Conservation (phyloP, 2,888 invertebrate species). For the Cryptus viduatorius region DNA sequence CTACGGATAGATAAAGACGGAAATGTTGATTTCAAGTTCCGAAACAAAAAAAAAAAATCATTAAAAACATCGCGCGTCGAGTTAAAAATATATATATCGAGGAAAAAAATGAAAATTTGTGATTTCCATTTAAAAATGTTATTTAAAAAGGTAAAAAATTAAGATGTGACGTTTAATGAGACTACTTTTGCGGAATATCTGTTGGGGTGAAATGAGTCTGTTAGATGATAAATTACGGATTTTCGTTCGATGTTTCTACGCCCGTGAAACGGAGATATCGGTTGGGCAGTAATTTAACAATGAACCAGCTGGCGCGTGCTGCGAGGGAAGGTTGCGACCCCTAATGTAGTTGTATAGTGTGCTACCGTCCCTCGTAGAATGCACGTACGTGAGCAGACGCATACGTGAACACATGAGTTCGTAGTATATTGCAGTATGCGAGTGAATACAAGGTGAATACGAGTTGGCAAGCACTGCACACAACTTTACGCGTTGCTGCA, state of each 20-base stretch:
- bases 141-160: neutral
- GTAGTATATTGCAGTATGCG: conserved; percentile 30
- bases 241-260: conserved; percentile 73
- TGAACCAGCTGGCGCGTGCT: conserved; percentile 85
- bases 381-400: conserved; percentile 65
- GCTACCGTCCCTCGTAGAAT: conserved; percentile 75
- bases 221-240: conserved; percentile 48
- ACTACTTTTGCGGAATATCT: neutral
- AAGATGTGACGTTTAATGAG: neutral
- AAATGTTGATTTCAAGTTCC: neutral
- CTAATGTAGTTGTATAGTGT: conserved; percentile 83
- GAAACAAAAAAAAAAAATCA: too few species aligned
- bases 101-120: neutral
- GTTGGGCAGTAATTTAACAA: conserved; percentile 84
- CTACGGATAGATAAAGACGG: neutral
- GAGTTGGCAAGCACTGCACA: conserved; percentile 61
- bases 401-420: conserved; percentile 60
- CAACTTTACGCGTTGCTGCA: conserved; percentile 32
- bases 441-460: conserved; percentile 53
- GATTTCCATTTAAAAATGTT: neutral
- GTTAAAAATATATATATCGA: neutral
- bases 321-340: conserved; percentile 82
- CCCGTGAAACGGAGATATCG: conserved; percentile 81
- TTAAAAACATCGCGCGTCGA: neutral
- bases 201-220: neutral